phyloP scores from a whole-genome alignment of 2,888 invertebrate genomes.

The Leptinotarsa rubiginosa region DNA sequence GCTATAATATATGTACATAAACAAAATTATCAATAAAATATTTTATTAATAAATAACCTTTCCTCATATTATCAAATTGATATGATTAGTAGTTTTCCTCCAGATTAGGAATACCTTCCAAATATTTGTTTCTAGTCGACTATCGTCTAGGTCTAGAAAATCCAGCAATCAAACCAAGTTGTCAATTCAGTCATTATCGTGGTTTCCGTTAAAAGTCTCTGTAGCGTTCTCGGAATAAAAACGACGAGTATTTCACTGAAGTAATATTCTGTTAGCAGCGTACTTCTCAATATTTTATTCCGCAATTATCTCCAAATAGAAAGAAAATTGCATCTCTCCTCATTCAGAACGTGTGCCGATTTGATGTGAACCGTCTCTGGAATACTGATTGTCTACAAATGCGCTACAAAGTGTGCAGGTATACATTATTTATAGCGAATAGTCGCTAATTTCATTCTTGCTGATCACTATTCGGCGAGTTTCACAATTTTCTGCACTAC shows the following conservation, averaged over 20 bases:
- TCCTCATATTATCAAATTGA: too few species aligned
- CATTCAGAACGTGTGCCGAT: conserved; percentile 31
- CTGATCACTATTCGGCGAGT: conserved; percentile 4
- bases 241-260: background rate
- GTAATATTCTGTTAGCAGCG: conserved; percentile 8
- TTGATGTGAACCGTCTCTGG: conserved; percentile 26
- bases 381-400: conserved; percentile 25
- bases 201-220: background rate
- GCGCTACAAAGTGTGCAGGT: conserved; percentile 28
- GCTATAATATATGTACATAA: too few species aligned
- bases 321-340: conserved; percentile 25
- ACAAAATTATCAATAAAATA: too few species aligned
- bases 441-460: conserved; percentile 26
- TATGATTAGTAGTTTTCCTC: too few species aligned
- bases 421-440: conserved; percentile 29
- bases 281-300: conserved; percentile 26
- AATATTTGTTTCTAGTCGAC: background rate
- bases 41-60: too few species aligned
- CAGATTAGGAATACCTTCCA: too few species aligned
- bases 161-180: background rate
- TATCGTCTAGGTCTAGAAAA: background rate
- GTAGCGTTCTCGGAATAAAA: background rate
- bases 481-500: background rate
- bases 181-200: background rate
- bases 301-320: conserved; percentile 31